Evolutionary conservation across 2,113 vertebrate genomes (phyloP).

Genomic region (Procavia capensis): DNA sequence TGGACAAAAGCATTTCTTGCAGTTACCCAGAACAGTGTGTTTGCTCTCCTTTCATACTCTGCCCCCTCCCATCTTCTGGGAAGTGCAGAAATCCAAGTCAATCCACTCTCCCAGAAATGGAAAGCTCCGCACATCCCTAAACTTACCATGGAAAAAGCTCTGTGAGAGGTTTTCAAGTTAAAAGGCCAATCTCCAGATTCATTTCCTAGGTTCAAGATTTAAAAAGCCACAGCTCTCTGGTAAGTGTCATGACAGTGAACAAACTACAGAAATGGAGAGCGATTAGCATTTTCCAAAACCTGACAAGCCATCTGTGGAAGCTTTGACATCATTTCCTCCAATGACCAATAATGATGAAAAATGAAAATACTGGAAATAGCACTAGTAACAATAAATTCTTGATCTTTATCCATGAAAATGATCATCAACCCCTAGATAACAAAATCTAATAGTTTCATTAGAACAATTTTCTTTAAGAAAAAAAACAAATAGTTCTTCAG

Average conservation of each 20-base stretch:
- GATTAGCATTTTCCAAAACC: not conserved
- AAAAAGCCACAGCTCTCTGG: not conserved
- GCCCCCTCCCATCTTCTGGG: not conserved
- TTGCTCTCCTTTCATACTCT: not conserved
- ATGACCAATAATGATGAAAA: not conserved
- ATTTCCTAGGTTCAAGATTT: not conserved
- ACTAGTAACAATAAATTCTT: conserved; percentile 36
- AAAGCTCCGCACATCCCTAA: not conserved
- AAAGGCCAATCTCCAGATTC: conserved; percentile 19
- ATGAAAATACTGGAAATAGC: conserved; percentile 47
- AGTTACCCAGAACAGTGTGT: not conserved
- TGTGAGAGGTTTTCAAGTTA: not conserved
- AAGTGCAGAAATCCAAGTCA: too few relatives aligned
- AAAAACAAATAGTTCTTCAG: not conserved
- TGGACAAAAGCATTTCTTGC: not conserved
- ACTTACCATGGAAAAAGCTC: not conserved
- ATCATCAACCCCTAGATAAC: not conserved
- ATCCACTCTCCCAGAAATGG: too few relatives aligned
- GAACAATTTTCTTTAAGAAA: not conserved
- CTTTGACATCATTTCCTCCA: not conserved
- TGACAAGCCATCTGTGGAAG: not conserved
- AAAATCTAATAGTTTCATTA: conserved; percentile 47
- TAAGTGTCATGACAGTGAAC: not conserved
- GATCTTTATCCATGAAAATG: not conserved
- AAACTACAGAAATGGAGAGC: not conserved